Conservation (phyloP, 92 coral and sea anemone genomes). For the Zoanthus gigantus region DNA sequence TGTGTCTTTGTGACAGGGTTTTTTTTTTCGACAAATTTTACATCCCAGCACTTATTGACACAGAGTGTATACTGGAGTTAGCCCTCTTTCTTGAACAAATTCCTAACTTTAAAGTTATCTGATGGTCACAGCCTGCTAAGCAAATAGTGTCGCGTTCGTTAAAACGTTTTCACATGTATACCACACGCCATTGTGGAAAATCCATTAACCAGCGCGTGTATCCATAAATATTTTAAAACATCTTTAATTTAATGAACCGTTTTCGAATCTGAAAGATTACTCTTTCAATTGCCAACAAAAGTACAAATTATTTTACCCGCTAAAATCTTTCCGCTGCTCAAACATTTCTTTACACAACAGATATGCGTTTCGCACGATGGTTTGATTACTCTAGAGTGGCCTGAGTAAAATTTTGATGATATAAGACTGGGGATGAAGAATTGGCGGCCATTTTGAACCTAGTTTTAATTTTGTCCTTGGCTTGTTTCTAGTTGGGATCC, state of each 20-base stretch:
- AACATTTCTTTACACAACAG: too few species aligned
- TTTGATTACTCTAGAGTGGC: too few species aligned
- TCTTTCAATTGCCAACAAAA: too few species aligned
- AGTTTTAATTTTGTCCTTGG: too few species aligned
- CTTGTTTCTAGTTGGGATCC: too few species aligned
- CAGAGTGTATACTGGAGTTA: not conserved
- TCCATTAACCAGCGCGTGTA: not conserved
- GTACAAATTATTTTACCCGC: too few species aligned
- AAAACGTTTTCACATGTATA: conserved; percentile 5
- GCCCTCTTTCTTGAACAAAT: not conserved
- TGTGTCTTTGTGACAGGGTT: conserved; percentile 6
- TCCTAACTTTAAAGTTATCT: not conserved
- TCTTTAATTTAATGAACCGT: not conserved
- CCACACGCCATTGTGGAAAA: conserved; percentile 30
- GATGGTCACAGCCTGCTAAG: not conserved
- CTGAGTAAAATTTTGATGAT: too few species aligned
- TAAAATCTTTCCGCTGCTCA: too few species aligned
- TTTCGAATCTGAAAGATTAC: not conserved
- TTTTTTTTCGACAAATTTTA: not conserved
- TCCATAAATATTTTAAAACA: not conserved
- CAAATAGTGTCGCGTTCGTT: not conserved
- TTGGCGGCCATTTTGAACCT: too few species aligned
- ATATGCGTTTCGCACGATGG: too few species aligned
- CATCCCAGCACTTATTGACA: not conserved
- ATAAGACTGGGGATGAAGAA: too few species aligned